A percentile compares a stretch with the other conserved stretches of the same genome.
Evolutionary conservation across 2,113 vertebrate species (phyloP).

Genomic region (Eptesicus fuscus): DNA sequence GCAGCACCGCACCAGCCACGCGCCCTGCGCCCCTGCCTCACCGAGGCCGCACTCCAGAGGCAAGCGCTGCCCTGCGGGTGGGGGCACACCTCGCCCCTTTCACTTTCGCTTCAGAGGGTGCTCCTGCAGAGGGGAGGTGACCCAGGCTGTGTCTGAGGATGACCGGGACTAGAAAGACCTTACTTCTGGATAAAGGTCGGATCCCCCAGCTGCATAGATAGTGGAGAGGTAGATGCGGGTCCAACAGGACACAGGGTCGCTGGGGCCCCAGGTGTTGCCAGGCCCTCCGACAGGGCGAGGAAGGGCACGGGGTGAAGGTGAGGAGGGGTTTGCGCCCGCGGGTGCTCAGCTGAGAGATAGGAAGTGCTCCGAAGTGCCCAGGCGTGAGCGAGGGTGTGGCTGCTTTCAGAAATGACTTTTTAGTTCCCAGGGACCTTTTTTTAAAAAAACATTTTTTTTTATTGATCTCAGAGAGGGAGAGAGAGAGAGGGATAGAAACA

Average conservation of each 20-base stretch:
- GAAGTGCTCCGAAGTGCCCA: background rate
- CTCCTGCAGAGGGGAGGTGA: background rate
- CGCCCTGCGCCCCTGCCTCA: background rate
- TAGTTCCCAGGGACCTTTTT: background rate
- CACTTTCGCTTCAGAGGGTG: background rate
- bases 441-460: too few species aligned
- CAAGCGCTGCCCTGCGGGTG: background rate
- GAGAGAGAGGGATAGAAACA: too few species aligned
- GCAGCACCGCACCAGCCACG: background rate
- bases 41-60: background rate
- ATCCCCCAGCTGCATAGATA: background rate
- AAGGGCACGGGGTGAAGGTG: background rate
- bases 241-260: too few species aligned
- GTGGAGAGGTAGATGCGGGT: background rate
- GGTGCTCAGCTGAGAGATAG: background rate
- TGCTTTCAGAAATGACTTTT: slow-evolving; percentile 9
- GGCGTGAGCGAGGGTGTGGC: background rate
- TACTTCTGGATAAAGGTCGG: background rate
- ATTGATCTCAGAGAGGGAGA: too few species aligned
- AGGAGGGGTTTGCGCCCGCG: background rate
- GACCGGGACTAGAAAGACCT: background rate
- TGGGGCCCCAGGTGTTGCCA: background rate
- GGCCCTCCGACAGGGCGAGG: background rate
- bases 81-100: background rate
- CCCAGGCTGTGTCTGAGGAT: background rate